phyloP scores from a whole-genome alignment of 2,888 invertebrate genomes.

The Tupiocoris notatus region DNA sequence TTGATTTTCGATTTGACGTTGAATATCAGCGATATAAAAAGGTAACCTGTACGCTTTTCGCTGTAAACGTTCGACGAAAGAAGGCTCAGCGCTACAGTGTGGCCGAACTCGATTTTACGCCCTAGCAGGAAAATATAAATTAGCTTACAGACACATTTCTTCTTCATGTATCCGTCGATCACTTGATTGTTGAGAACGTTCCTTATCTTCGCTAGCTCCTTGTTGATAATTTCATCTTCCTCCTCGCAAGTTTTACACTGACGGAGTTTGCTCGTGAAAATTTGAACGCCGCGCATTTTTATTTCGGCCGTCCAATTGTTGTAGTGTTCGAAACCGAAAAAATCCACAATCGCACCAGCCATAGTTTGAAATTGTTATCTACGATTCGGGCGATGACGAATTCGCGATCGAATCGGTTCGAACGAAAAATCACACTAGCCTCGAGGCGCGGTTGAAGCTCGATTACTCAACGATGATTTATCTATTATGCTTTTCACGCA shows the following conservation, averaged over 20 bases:
- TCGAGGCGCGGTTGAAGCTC: too few species aligned
- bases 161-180: conserved; percentile 20
- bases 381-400: too few species aligned
- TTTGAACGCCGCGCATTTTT: conserved; percentile 7
- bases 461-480: too few species aligned
- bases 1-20: not conserved
- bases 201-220: conserved; percentile 14
- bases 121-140: conserved; percentile 23
- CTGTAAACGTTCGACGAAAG: conserved; percentile 16
- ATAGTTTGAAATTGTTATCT: too few species aligned
- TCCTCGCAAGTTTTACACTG: conserved; percentile 14
- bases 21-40: conserved; percentile 22
- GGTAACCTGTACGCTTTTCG: conserved; percentile 24
- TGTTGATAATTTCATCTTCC: conserved; percentile 18
- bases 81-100: conserved; percentile 16
- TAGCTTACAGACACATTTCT: conserved; percentile 18
- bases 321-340: not conserved
- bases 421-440: too few species aligned
- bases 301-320: not conserved
- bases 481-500: too few species aligned
- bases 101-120: conserved; percentile 6
- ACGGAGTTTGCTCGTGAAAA: not conserved
- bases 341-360: not conserved
- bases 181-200: not conserved
- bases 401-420: too few species aligned